These are phyloP conservation scores for Macrocentrus cingulum DNA, from an alignment of 1,140 invertebrate species.

Conservation along the genomic window DNA sequence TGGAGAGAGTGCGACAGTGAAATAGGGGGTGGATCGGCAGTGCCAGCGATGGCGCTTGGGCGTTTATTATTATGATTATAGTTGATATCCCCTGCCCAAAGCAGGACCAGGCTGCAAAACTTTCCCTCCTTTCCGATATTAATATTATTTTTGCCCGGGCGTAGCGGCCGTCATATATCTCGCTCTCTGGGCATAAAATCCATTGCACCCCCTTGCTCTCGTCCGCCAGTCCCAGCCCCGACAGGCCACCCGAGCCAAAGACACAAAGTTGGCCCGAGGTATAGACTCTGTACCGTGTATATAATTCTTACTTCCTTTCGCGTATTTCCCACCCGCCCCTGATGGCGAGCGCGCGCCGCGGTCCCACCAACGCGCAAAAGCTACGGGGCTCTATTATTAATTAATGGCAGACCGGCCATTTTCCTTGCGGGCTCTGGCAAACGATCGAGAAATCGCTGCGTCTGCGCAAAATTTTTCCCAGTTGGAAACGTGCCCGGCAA, in stretches of 20 bases:
- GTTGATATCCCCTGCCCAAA: conserved; percentile 59
- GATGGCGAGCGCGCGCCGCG: neutral
- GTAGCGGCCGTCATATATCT: conserved; percentile 59
- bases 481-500: conserved; percentile 5
- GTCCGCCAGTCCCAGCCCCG: conserved; percentile 41
- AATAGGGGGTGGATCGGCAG: conserved; percentile 36
- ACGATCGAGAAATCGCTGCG: too few relatives aligned
- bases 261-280: conserved; percentile 26
- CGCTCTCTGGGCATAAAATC: conserved; percentile 59
- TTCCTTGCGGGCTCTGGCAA: too few relatives aligned
- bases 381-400: conserved; percentile 42
- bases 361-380: neutral
- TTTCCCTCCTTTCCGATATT: conserved; percentile 57
- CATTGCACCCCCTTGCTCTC: conserved; percentile 45
- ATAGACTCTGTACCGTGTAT: conserved; percentile 11
- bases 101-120: conserved; percentile 54
- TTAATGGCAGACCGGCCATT: conserved; percentile 46
- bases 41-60: conserved; percentile 53
- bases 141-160: conserved; percentile 60
- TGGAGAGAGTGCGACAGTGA: conserved; percentile 9
- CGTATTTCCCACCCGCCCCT: neutral
- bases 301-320: conserved; percentile 9
- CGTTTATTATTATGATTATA: conserved; percentile 60
- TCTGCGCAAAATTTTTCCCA: neutral
- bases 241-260: conserved; percentile 23